phyloP scores from a whole-genome alignment of 2,113 vertebrate species.

The Erythrocercus mccallii region DNA sequence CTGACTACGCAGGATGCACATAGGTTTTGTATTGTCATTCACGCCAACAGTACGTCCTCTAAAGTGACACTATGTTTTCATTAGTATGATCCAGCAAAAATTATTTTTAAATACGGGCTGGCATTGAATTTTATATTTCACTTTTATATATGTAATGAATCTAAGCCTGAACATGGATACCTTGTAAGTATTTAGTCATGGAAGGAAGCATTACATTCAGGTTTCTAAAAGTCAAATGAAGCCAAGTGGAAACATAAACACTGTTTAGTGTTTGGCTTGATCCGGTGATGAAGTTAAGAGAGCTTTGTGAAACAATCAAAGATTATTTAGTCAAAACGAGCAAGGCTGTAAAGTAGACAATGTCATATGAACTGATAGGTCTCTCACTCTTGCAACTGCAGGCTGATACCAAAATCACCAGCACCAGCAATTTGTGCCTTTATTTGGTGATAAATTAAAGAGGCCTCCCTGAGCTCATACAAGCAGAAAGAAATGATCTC shows the following conservation, averaged over 20 bases:
- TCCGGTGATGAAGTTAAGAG: not conserved
- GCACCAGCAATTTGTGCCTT: slow-evolving; percentile 49
- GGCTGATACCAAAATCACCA: slow-evolving; percentile 41
- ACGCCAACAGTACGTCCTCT: slow-evolving; percentile 16
- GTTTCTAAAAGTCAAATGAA: not conserved
- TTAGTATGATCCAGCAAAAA: not conserved
- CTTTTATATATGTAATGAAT: slow-evolving; percentile 11
- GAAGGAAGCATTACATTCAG: not conserved
- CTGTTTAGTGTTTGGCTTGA: not conserved
- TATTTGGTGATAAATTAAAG: slow-evolving; percentile 64
- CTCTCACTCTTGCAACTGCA: not conserved
- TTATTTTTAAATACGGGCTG: not conserved
- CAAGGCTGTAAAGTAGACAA: not conserved
- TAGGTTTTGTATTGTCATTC: slow-evolving; percentile 38
- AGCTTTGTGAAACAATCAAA: slow-evolving; percentile 19
- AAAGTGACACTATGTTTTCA: not conserved
- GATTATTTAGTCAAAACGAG: slow-evolving; percentile 7
- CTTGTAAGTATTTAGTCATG: not conserved
- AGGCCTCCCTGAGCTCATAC: slow-evolving; percentile 47
- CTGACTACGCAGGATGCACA: slow-evolving; percentile 29
- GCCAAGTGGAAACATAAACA: not conserved
- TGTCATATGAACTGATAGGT: not conserved
- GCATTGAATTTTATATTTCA: slow-evolving; percentile 1
- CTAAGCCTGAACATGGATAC: not conserved
- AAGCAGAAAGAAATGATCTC: slow-evolving; percentile 64